Percentiles rank a stretch among this genome's conserved stretches.
Evolutionary conservation across 2,797 vertebrate species (phyloP).

Genomic region (Centroberyx gerrardi): DNA sequence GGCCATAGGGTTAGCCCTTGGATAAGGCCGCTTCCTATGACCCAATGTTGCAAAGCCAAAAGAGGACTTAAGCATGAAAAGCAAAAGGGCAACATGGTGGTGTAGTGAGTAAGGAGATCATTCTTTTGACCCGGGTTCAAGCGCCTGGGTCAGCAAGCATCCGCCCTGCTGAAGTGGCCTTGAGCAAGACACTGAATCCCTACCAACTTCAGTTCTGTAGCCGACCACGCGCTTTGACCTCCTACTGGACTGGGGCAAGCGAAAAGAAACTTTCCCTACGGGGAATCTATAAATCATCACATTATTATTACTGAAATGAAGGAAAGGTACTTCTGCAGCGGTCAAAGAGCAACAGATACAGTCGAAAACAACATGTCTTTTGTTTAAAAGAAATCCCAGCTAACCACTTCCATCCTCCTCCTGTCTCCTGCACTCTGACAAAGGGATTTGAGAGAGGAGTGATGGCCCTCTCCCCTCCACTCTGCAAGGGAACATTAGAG

Average conservation of each 20-base stretch:
- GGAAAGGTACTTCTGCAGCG: background rate
- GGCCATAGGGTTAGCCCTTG: conserved; percentile 47
- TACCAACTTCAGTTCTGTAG: background rate
- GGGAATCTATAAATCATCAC: conserved; percentile 16
- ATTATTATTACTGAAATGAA: conserved; percentile 47
- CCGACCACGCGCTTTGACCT: conserved; percentile 37
- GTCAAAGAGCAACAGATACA: conserved; percentile 7
- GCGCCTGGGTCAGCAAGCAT: conserved; percentile 46
- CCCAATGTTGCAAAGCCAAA: conserved; percentile 56
- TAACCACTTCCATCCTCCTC: background rate
- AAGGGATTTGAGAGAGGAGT: conserved; percentile 7
- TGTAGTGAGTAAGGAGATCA: conserved; percentile 42
- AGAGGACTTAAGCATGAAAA: conserved; percentile 51
- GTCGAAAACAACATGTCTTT: background rate
- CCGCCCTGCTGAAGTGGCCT: conserved; percentile 26
- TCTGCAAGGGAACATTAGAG: conserved; percentile 21
- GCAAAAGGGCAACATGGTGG: conserved; percentile 54
- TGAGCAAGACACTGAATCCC: conserved; percentile 28
- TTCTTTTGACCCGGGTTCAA: conserved; percentile 66
- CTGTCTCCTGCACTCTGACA: background rate
- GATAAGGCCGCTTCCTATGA: conserved; percentile 70
- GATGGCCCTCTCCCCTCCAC: background rate
- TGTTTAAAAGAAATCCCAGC: background rate
- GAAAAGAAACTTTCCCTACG: background rate
- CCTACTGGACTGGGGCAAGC: conserved; percentile 4